Conservation (phyloP, 2,113 vertebrate genomes). For the Phalacrocorax carbo region DNA sequence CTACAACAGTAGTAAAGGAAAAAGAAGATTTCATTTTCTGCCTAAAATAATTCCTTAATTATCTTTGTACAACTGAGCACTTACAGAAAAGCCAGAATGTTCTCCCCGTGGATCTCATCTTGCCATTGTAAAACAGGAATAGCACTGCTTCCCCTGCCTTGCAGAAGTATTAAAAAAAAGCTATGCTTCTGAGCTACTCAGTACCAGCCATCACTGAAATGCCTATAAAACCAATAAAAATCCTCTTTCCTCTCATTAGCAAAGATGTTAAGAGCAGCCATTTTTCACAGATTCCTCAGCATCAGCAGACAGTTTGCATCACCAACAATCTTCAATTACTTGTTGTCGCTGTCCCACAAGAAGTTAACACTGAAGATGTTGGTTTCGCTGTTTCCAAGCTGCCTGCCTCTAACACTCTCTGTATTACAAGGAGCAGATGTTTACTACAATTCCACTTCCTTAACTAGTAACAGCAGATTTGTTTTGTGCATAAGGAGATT, state of each 20-base stretch:
- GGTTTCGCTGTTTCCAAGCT: not conserved
- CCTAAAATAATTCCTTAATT: constrained; percentile 32
- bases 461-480: not conserved
- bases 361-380: not conserved
- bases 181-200: not conserved
- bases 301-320: not conserved
- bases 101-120: not conserved
- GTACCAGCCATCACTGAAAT: not conserved
- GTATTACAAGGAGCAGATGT: not conserved
- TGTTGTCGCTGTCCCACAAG: not conserved
- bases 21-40: not conserved
- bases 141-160: not conserved
- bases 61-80: not conserved
- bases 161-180: not conserved
- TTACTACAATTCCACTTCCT: not conserved
- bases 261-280: not conserved
- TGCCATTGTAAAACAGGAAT: not conserved
- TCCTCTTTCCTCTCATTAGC: not conserved
- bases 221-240: not conserved
- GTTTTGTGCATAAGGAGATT: not conserved
- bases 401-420: not conserved
- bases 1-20: not conserved
- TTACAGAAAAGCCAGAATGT: not conserved
- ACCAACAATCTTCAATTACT: not conserved
- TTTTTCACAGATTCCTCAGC: not conserved